phyloP scores from a whole-genome alignment of 2,113 vertebrate genomes.

The Aldabrachelys gigantea region DNA sequence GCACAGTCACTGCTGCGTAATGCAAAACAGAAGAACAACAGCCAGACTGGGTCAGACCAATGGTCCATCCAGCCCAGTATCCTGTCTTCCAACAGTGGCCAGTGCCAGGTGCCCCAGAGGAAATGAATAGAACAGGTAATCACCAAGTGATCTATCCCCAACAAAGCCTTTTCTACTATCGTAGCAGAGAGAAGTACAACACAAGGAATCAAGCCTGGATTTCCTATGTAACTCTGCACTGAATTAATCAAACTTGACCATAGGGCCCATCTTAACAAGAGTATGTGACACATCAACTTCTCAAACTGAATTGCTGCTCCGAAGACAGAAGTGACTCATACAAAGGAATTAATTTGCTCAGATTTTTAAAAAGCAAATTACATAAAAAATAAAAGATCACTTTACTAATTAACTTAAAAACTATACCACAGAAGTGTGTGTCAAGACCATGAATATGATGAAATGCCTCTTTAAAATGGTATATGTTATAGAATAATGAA shows the following conservation, averaged over 20 bases:
- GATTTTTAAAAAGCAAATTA: conserved; percentile 11
- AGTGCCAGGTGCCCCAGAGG: too few relatives aligned
- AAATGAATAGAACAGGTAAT: too few relatives aligned
- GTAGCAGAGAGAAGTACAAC: background rate
- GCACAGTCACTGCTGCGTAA: background rate
- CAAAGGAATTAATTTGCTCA: background rate
- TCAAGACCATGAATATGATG: conserved; percentile 39
- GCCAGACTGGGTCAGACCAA: too few relatives aligned
- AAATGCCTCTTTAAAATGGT: conserved; percentile 14
- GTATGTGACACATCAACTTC: conserved; percentile 15
- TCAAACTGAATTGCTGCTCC: background rate
- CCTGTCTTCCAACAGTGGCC: too few relatives aligned
- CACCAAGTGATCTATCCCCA: too few relatives aligned
- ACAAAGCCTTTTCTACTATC: background rate
- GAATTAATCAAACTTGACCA: background rate
- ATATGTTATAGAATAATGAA: background rate
- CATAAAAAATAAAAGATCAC: background rate
- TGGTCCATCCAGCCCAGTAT: too few relatives aligned
- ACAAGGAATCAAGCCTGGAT: background rate
- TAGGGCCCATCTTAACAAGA: background rate
- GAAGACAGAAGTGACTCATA: conserved; percentile 2
- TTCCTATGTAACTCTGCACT: background rate
- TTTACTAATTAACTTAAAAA: conserved; percentile 49
- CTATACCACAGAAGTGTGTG: conserved; percentile 34
- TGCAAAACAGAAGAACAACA: too few relatives aligned